phyloP scores from a whole-genome alignment of 2,113 vertebrate genomes.

The Centrocercus urophasianus region DNA sequence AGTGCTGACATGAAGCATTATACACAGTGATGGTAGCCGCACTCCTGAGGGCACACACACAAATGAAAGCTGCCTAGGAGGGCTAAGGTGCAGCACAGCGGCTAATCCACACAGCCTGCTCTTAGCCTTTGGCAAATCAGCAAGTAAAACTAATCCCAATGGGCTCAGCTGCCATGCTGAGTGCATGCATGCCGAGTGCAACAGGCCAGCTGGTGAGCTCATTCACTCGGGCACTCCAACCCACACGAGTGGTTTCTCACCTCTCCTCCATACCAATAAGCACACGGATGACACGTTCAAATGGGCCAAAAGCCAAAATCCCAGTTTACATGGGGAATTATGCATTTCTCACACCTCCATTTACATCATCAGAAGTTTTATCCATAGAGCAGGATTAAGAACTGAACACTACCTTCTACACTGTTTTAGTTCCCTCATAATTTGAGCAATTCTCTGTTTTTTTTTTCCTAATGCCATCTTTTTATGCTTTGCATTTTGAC shows the following conservation, averaged over 20 bases:
- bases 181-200: fast-evolving
- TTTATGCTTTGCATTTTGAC: neutral
- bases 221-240: neutral
- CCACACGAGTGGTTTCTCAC: neutral
- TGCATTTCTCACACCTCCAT: neutral
- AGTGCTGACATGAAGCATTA: neutral
- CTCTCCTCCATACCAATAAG: neutral
- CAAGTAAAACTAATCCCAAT: neutral
- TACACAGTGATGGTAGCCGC: neutral
- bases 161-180: fast-evolving
- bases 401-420: neutral
- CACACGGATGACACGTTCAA: neutral
- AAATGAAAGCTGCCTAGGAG: neutral
- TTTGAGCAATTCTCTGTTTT: neutral
- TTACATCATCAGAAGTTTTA: neutral
- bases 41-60: neutral
- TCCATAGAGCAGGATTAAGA: neutral
- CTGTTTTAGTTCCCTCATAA: neutral
- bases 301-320: neutral
- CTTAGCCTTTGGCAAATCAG: neutral
- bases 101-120: neutral
- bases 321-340: neutral
- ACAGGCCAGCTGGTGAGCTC: neutral
- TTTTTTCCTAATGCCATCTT: neutral
- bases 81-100: neutral